Conservation (phyloP, 2,113 vertebrate species). For the Copsychus sechellarum region DNA sequence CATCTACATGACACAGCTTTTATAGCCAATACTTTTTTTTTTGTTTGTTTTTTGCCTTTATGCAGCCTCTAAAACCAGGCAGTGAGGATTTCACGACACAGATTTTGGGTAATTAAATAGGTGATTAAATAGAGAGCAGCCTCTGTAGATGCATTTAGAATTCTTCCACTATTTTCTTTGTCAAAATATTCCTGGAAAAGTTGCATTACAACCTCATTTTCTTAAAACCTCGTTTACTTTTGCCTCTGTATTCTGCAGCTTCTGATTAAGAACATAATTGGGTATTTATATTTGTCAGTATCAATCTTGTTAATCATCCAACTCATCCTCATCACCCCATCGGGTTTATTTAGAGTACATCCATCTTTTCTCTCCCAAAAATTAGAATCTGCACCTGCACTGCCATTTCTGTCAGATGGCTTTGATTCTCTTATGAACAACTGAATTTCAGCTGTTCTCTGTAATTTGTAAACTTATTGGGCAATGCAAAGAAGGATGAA, state of each 20-base stretch:
- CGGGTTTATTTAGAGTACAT: neutral
- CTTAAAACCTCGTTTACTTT: neutral
- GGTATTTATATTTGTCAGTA: neutral
- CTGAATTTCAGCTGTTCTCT: neutral
- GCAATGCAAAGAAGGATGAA: neutral
- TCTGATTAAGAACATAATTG: neutral
- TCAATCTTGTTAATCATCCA: neutral
- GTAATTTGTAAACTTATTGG: neutral
- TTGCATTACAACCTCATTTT: neutral
- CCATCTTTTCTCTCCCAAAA: neutral
- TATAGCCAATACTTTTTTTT: neutral
- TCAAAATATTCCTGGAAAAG: neutral
- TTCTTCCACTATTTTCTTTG: neutral
- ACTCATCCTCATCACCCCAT: neutral
- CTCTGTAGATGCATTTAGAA: neutral
- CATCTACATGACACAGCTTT: neutral
- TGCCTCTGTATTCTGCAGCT: neutral
- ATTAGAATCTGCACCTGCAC: neutral
- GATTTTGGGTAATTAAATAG: neutral
- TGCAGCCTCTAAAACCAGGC: neutral
- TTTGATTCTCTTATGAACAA: neutral
- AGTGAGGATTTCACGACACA: neutral
- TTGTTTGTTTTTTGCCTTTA: neutral
- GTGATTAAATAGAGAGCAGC: neutral
- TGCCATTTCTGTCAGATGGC: neutral